A percentile compares a stretch with the other conserved stretches of the same genome.
Evolutionary conservation across 2,888 invertebrate genomes (phyloP).

Genomic region (Resseliella maxima): DNA sequence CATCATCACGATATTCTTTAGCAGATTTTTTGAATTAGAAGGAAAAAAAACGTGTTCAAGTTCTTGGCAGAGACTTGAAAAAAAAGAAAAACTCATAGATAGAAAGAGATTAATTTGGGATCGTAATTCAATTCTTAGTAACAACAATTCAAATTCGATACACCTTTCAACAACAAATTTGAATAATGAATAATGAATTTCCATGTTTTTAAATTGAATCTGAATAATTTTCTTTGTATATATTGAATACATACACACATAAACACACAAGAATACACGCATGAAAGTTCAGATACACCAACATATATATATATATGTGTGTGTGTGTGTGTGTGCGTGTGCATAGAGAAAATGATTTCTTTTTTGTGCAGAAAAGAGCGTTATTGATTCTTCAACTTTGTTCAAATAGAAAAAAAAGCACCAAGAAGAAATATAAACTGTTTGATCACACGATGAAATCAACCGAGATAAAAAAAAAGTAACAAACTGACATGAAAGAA

Average conservation of each 20-base stretch:
- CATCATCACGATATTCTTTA: neutral
- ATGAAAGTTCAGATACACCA: too few relatives aligned
- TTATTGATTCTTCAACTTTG: conserved; percentile 21
- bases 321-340: too few relatives aligned
- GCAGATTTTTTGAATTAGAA: neutral
- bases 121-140: conserved; percentile 24
- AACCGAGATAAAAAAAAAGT: neutral
- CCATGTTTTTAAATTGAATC: neutral
- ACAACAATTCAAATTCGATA: neutral
- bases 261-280: too few relatives aligned
- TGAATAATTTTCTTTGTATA: neutral
- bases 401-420: too few relatives aligned
- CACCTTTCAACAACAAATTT: conserved; percentile 2
- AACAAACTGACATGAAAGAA: neutral
- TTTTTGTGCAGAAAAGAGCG: too few relatives aligned
- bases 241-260: too few relatives aligned
- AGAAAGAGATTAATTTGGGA: neutral
- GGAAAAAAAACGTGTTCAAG: conserved; percentile 13
- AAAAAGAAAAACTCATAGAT: too few relatives aligned
- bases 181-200: conserved; percentile 16
- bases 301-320: too few relatives aligned
- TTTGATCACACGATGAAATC: neutral
- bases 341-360: too few relatives aligned
- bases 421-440: too few relatives aligned
- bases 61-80: neutral